These are phyloP conservation scores for Diprion similis DNA, from an alignment of 1,140 invertebrate genomes.

Conservation along the genomic window DNA sequence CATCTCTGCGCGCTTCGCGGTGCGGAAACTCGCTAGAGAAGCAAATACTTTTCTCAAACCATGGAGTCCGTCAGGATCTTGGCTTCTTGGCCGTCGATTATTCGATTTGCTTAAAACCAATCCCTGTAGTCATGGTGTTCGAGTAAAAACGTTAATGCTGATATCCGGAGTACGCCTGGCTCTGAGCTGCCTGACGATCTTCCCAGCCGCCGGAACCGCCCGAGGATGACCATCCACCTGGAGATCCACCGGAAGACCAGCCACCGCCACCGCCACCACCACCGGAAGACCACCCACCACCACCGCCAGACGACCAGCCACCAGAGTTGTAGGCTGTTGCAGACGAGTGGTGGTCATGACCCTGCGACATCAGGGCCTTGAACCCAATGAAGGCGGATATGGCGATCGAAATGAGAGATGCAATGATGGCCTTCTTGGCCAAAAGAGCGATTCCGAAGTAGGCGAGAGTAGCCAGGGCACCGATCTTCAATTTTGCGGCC, in stretches of 20 bases:
- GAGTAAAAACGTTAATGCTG: slow-evolving; percentile 34
- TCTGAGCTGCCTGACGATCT: slow-evolving; percentile 38
- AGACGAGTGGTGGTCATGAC: slow-evolving; percentile 45
- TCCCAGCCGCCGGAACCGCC: slow-evolving; percentile 46
- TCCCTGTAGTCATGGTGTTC: slow-evolving; percentile 21
- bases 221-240: slow-evolving; percentile 49
- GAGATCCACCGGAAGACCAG: slow-evolving; percentile 9
- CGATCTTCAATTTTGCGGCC: slow-evolving; percentile 69
- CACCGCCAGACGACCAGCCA: slow-evolving; percentile 42
- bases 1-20: slow-evolving; percentile 6
- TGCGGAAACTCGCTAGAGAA: background rate
- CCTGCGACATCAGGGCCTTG: slow-evolving; percentile 57
- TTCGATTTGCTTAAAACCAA: too few species aligned
- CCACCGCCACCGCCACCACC: slow-evolving; percentile 37
- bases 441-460: slow-evolving; percentile 68
- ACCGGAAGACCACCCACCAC: slow-evolving; percentile 49
- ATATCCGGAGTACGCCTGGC: slow-evolving; percentile 49
- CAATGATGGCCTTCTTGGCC: slow-evolving; percentile 72
- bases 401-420: slow-evolving; percentile 68
- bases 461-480: slow-evolving; percentile 61
- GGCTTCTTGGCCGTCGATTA: background rate
- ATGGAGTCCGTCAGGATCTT: background rate
- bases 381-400: slow-evolving; percentile 68
- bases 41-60: too few species aligned
- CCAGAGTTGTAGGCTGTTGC: slow-evolving; percentile 47